Base-by-base conservation (phyloP, 2,888 invertebrate genomes). In the Sycophila texana region DNA sequence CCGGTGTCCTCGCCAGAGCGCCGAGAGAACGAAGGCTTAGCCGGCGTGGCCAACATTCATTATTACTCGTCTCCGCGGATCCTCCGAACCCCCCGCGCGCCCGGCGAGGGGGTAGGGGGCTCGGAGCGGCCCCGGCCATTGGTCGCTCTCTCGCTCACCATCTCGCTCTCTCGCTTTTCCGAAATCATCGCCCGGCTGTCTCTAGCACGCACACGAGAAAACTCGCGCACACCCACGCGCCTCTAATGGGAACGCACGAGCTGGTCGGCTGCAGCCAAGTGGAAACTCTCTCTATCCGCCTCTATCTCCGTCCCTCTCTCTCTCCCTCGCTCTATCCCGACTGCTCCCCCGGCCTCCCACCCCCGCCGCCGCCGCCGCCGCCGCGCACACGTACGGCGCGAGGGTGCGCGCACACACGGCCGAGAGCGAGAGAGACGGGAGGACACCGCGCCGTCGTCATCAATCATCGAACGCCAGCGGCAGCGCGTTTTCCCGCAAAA, bases 391-490 rank as follows among this genome's bases (percentile, higher is more conserved):
- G n/a, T 39, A 4, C 39, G 39, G 10, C 39, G 39, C 39, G 39
- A 10, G 39, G 39, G 39, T 39, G 39, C 66, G 14, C 73, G 22
- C 68, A 30, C 39, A 55, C 22, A 18, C 70, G 13, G 14, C n/a
- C 51, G 14, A 60, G n/a, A 7, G 66, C 5, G 74, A 61, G 53
- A 53, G 68, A 57, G 66, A 51, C 53, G 20, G 81, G 71, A 67
- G 60, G 78, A 55, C 80, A 81, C 80, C 55, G 81, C 83, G 84
- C 83, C 87, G 86, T 87, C 87, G 89, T 89, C 89, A 89, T 89
- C 89, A 89, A 89, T 89, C 89, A 89, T 89, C 87, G 86, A 88
- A 86, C 86, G 89, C 89, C 88, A 89, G 85, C 85, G 85, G 85
- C 89, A 88, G 88, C 83, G 85, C 86, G 85, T 87, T 68, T 68